Evolutionary conservation across 2,797 vertebrate genomes (phyloP).

Genomic region (Xiphophorus birchmanni): DNA sequence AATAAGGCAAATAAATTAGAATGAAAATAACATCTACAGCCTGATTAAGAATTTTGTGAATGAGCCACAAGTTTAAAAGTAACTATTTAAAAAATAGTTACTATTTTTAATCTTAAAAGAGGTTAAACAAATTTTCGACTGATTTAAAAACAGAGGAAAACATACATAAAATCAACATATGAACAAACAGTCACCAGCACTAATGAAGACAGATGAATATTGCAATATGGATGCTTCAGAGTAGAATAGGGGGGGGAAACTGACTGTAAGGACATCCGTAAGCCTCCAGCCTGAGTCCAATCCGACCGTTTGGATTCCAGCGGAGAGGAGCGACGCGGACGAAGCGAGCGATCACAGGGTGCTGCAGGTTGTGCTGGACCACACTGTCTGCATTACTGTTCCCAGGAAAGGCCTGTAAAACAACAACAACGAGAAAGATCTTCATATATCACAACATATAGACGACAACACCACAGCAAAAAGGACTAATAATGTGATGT

Average conservation of each 20-base stretch:
- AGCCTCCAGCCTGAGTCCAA: slow-evolving; percentile 90
- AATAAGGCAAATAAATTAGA: not conserved
- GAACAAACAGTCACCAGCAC: not conserved
- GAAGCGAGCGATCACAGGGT: slow-evolving; percentile 86
- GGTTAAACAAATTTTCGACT: not conserved
- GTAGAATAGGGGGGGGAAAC: slow-evolving; percentile 49
- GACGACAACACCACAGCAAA: not conserved
- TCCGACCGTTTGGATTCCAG: slow-evolving; percentile 91
- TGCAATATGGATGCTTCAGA: not conserved
- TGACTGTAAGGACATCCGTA: slow-evolving; percentile 93
- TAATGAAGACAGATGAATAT: not conserved
- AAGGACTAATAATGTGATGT: not conserved
- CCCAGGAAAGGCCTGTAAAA: slow-evolving; percentile 73
- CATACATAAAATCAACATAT: not conserved
- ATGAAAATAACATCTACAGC: not conserved
- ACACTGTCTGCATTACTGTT: slow-evolving; percentile 95
- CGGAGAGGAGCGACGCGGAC: slow-evolving; percentile 89
- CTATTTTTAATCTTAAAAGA: not conserved
- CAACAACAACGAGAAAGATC: not conserved
- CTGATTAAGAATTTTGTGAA: not conserved
- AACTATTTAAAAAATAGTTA: not conserved
- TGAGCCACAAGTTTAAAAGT: not conserved
- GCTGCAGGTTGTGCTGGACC: slow-evolving; percentile 88
- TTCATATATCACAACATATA: not conserved
- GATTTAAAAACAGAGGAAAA: not conserved